Evolutionary conservation across 23 tunicate genomes (phyloP).

Genomic region (Corella eumyota): DNA sequence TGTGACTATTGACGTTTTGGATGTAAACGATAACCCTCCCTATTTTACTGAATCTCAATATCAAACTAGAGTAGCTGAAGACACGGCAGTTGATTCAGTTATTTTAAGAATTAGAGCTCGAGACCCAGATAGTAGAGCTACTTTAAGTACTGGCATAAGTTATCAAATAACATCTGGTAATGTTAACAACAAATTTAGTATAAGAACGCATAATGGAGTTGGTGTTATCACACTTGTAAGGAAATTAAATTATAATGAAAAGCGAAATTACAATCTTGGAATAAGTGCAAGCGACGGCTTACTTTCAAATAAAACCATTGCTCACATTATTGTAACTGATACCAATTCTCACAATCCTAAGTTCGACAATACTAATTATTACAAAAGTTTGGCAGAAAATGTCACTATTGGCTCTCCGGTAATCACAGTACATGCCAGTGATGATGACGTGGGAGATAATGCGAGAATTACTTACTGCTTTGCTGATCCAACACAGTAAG

Average conservation of each 20-base stretch:
- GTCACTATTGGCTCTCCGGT: slow-evolving; percentile 25
- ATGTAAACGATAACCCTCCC: slow-evolving; percentile 84
- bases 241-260: slow-evolving; percentile 40
- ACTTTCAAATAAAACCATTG: slow-evolving; percentile 18
- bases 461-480: slow-evolving; percentile 73
- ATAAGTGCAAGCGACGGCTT: slow-evolving; percentile 57
- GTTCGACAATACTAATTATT: slow-evolving; percentile 29
- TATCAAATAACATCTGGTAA: slow-evolving; percentile 44
- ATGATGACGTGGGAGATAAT: slow-evolving; percentile 81
- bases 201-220: slow-evolving; percentile 14
- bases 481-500: slow-evolving; percentile 10
- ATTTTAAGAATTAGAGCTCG: slow-evolving; percentile 28
- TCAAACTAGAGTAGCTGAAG: slow-evolving; percentile 33
- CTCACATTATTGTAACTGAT: slow-evolving; percentile 40
- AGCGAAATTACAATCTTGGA: slow-evolving; percentile 15
- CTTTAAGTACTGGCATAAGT: slow-evolving; percentile 9
- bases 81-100: slow-evolving; percentile 14
- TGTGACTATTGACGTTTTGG: slow-evolving; percentile 37
- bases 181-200: slow-evolving; percentile 28
- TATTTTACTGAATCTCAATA: slow-evolving; percentile 24
- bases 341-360: slow-evolving; percentile 61
- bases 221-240: slow-evolving; percentile 38
- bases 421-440: slow-evolving; percentile 65
- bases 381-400: slow-evolving; percentile 17
- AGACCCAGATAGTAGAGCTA: slow-evolving; percentile 41